Evolutionary conservation across 2,888 invertebrate genomes (phyloP), one percentile per base, ranked within the genome.

Genomic region (Eumerus sabulonum): DNA sequence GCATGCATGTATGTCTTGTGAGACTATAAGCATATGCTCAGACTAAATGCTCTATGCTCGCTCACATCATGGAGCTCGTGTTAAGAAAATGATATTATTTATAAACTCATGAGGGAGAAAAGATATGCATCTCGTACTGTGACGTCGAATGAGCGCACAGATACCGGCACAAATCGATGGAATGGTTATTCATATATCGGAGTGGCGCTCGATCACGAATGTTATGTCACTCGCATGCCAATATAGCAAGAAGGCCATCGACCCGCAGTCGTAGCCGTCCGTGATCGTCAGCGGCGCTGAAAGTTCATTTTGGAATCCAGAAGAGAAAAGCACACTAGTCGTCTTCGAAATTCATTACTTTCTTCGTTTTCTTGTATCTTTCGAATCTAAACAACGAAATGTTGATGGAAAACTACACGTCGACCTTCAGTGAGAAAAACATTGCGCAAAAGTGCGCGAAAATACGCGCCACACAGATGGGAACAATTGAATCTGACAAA

Each of bases 201-300:
- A 27, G 48, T 66, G 76, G 76, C 76, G 76, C 71, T 59, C 42
- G 18, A 13, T 40, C 57, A n/a, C 18, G 38, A 76, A 54, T 50
- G 19, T 76, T 76, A 76, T 71, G 60, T 72, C 71, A 72, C 60
- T 42, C 13, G 44, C 27, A 54, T 62, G 48, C 48, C 54, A 48
- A 71, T 56, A 45, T 38, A 36, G 60, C 35, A 48, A 54, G 50
- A 38, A 66, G 76, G 72, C 66, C 56, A 51, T 62, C 76, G 71
- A 71, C 64, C 71, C 44, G n/a, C 40, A 40, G 3, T 11, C 3
- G 40, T n/a, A 40, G 36, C 36, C 7, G 5, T 40, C 9, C 40
- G 11, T 40, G 11, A 11, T n/a, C 40, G 5, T 40, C n/a, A n/a
- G 40, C n/a, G n/a, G n/a, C n/a, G n/a, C 9, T 40, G 12, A 9